These are phyloP conservation scores for Acleris sparsana DNA, from an alignment of 2,888 invertebrate species.

Conservation along the genomic window DNA sequence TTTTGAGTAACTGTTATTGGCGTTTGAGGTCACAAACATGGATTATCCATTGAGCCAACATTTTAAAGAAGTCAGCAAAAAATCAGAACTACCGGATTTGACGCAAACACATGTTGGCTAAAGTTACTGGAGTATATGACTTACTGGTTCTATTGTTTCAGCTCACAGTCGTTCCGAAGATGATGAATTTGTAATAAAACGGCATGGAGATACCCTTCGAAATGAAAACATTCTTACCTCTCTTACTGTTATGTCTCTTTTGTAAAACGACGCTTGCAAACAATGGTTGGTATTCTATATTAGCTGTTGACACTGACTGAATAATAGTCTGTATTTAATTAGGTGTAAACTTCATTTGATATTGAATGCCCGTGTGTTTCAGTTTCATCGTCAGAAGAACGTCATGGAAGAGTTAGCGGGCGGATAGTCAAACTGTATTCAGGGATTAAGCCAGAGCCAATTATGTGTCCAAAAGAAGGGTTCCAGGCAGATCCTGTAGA, in stretches of 20 bases:
- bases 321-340: conserved; percentile 20
- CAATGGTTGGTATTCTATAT: conserved; percentile 22
- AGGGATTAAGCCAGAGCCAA: conserved; percentile 64
- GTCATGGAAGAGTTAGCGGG: conserved; percentile 54
- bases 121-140: no score
- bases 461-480: conserved; percentile 86
- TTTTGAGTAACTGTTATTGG: no score
- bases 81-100: no score
- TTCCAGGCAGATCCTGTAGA: conserved; percentile 88
- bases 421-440: conserved; percentile 72
- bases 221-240: conserved; percentile 13
- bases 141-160: conserved; percentile 32
- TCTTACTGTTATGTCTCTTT: conserved; percentile 14
- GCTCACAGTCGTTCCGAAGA: conserved; percentile 2
- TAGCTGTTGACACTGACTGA: background rate
- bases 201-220: conserved; percentile 23
- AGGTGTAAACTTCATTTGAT: conserved; percentile 23
- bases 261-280: conserved; percentile 16
- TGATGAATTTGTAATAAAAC: conserved; percentile 17
- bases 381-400: conserved; percentile 46
- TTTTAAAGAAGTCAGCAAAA: no score
- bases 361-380: conserved; percentile 41
- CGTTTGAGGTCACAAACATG: no score
- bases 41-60: no score
- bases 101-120: no score